A percentile compares a stretch with the other conserved stretches of the same genome.
Evolutionary conservation across 2,113 vertebrate genomes (phyloP).

Genomic region (Cololabis saira): DNA sequence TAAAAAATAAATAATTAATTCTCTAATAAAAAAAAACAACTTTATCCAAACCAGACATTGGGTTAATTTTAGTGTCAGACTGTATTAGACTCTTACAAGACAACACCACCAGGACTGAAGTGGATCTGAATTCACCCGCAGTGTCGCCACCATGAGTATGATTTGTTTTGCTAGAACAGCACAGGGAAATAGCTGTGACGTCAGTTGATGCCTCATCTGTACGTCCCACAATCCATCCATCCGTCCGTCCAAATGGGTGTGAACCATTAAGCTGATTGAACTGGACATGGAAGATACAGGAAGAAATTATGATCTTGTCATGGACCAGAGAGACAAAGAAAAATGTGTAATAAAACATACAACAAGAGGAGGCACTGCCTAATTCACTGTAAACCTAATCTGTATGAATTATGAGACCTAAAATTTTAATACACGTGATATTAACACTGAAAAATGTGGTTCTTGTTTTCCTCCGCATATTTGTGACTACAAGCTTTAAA

Average conservation of each 20-base stretch:
- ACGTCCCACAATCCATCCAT: conserved; percentile 22
- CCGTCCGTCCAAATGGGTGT: conserved; percentile 31
- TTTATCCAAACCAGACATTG: conserved; percentile 5
- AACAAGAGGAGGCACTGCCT: too few species aligned
- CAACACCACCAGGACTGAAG: conserved; percentile 36
- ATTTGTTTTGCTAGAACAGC: conserved; percentile 37
- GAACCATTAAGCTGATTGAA: conserved; percentile 28
- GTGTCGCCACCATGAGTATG: conserved; percentile 36
- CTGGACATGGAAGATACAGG: conserved; percentile 3
- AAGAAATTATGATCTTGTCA: not conserved
- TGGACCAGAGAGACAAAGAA: conserved; percentile 2
- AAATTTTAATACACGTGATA: too few species aligned
- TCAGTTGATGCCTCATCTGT: conserved; percentile 11
- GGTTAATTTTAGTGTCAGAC: conserved; percentile 39
- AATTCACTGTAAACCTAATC: too few species aligned
- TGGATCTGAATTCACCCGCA: conserved; percentile 61
- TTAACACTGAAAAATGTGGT: too few species aligned
- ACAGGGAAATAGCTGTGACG: conserved; percentile 46
- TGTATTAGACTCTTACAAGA: conserved; percentile 39
- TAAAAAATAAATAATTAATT: too few species aligned
- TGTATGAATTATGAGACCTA: too few species aligned
- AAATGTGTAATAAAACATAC: too few species aligned
- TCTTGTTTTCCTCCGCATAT: too few species aligned
- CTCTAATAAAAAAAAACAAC: too few species aligned
- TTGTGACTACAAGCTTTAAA: too few species aligned